Conservation (phyloP, 2,888 invertebrate species). For the Cosmia pyralina region DNA sequence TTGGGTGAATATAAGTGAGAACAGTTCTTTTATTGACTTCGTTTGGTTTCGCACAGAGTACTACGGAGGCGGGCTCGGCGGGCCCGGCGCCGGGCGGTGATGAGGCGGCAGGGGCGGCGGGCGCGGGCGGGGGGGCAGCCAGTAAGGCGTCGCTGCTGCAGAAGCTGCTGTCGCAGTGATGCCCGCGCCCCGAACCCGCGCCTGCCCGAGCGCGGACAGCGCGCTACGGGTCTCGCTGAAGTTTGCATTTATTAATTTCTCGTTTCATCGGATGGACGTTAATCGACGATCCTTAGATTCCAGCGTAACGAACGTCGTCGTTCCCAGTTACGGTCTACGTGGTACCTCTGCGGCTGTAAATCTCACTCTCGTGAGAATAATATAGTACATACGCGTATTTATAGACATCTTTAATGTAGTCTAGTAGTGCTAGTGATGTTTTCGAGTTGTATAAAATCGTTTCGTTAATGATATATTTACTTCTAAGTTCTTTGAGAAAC, state of each 20-base stretch:
- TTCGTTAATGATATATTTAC: constrained; percentile 75
- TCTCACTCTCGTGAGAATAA: constrained; percentile 82
- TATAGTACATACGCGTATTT: constrained; percentile 83
- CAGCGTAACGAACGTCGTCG: constrained; percentile 76
- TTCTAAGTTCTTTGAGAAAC: constrained; percentile 78
- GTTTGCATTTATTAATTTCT: constrained; percentile 84
- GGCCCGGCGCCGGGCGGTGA: constrained; percentile 75
- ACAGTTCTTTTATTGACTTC: background rate
- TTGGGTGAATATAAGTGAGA: background rate
- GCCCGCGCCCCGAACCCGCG: constrained; percentile 27
- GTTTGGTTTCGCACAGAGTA: constrained; percentile 78
- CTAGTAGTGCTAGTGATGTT: constrained; percentile 88
- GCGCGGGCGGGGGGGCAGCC: constrained; percentile 58
- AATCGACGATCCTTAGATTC: constrained; percentile 74
- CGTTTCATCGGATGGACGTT: constrained; percentile 74
- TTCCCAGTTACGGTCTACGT: constrained; percentile 82
- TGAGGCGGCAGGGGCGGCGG: constrained; percentile 71
- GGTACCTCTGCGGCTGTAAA: constrained; percentile 88
- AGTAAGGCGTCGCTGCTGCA: constrained; percentile 94
- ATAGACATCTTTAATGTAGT: constrained; percentile 82
- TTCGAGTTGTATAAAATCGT: constrained; percentile 83
- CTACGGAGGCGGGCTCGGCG: constrained; percentile 89
- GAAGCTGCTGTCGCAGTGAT: constrained; percentile 95
- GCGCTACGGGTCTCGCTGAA: constrained; percentile 66
- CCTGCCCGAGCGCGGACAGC: constrained; percentile 25